These are phyloP conservation scores for Papilio xuthus DNA, from an alignment of 1,140 invertebrate genomes.

Conservation along the genomic window DNA sequence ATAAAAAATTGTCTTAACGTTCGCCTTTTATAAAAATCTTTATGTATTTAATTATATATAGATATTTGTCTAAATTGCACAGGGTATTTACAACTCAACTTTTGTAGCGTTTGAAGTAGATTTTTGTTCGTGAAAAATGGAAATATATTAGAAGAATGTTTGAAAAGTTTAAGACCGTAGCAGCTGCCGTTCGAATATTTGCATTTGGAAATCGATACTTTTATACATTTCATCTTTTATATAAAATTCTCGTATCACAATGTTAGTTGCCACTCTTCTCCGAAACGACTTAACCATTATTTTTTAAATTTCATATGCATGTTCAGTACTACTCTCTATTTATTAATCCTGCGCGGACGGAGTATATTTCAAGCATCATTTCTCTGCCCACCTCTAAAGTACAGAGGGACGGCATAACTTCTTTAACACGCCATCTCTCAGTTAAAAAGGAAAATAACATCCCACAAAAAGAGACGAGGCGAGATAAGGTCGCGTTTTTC, in stretches of 20 bases:
- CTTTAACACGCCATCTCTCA: neutral
- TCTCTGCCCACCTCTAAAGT: neutral
- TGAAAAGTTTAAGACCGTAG: constrained; percentile 19
- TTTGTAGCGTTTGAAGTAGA: neutral
- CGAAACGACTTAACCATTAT: neutral
- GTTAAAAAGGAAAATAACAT: neutral
- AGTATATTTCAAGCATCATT: too few species aligned
- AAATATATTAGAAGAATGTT: neutral
- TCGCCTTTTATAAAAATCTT: neutral
- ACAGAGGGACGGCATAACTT: neutral
- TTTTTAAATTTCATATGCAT: too few species aligned
- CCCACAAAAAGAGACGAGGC: neutral
- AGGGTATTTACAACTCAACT: too few species aligned
- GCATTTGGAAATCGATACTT: neutral
- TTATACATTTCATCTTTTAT: neutral
- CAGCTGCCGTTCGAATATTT: constrained; percentile 6
- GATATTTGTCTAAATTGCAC: neutral
- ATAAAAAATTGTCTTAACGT: neutral
- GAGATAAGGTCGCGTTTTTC: neutral
- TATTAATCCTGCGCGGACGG: too few species aligned
- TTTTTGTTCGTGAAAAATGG: neutral
- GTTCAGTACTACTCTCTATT: too few species aligned
- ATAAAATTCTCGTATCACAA: neutral
- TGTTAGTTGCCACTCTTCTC: too few species aligned
- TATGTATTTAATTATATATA: neutral